phyloP scores from a whole-genome alignment of 2,113 vertebrate genomes.

The Oxygymnocypris stewartii region DNA sequence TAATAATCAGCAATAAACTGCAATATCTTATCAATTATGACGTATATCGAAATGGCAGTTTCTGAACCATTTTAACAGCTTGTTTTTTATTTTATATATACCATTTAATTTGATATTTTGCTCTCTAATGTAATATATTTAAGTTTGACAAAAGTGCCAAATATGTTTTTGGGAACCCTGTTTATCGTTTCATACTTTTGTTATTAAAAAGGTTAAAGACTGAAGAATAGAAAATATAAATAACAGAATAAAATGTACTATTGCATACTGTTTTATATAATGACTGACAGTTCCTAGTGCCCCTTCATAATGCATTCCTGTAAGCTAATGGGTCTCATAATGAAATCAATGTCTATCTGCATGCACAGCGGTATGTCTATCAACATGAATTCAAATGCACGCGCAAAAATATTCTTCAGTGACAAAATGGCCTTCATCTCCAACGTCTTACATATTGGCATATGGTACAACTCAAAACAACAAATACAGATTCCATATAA shows the following conservation, averaged over 20 bases:
- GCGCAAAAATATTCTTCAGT: background rate
- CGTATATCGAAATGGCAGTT: no score
- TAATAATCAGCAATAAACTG: background rate
- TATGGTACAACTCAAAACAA: background rate
- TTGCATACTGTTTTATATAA: background rate
- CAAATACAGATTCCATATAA: background rate
- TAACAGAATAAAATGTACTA: background rate
- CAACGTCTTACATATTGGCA: background rate
- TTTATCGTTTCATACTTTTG: background rate
- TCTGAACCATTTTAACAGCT: no score
- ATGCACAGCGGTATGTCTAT: background rate
- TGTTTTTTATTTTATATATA: background rate
- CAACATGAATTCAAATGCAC: background rate
- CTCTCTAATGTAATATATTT: background rate
- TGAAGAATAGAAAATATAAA: background rate
- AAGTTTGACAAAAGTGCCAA: background rate
- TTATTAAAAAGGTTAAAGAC: background rate
- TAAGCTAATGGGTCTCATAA: background rate
- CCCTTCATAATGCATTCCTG: background rate
- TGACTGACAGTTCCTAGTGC: background rate
- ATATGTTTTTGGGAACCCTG: background rate
- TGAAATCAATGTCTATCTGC: slow-evolving; percentile 22
- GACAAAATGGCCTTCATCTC: slow-evolving; percentile 29
- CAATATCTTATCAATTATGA: no score
- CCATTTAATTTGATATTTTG: background rate